phyloP scores from a whole-genome alignment of 1,140 invertebrate species.

The Campodea augens region DNA sequence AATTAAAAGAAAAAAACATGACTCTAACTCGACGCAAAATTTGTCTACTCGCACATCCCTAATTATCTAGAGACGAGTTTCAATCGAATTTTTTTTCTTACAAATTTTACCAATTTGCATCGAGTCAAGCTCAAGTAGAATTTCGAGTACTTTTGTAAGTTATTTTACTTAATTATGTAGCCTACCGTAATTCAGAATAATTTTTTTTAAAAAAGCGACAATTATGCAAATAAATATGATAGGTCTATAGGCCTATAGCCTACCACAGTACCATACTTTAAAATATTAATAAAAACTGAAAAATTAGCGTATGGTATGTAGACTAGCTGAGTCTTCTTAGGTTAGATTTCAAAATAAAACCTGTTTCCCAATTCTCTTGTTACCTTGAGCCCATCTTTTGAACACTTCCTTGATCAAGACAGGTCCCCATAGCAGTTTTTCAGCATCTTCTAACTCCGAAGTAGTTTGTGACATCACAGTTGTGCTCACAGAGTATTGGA shows the following conservation, averaged over 20 bases:
- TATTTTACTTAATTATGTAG: too few species aligned
- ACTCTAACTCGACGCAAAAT: too few species aligned
- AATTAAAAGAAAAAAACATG: too few species aligned
- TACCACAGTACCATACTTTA: neutral
- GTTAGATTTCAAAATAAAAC: conserved; percentile 4
- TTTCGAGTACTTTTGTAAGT: too few species aligned
- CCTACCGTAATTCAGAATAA: too few species aligned
- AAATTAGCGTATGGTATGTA: conserved; percentile 1
- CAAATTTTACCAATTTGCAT: too few species aligned
- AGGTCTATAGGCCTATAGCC: neutral
- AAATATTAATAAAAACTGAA: conserved; percentile 9
- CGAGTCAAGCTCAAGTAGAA: too few species aligned
- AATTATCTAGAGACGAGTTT: too few species aligned
- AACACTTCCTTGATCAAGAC: conserved; percentile 68
- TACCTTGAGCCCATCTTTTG: conserved; percentile 72
- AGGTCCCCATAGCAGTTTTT: conserved; percentile 58
- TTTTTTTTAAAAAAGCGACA: neutral
- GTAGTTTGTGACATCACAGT: too few species aligned
- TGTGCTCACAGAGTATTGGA: too few species aligned
- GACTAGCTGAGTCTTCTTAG: neutral
- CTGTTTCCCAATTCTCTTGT: conserved; percentile 7
- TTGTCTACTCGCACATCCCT: too few species aligned
- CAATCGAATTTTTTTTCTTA: too few species aligned
- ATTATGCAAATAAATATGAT: neutral
- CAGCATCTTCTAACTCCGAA: conserved; percentile 29